Evolutionary conservation across 2,888 invertebrate genomes (phyloP).

Genomic region (Volucella inanis): DNA sequence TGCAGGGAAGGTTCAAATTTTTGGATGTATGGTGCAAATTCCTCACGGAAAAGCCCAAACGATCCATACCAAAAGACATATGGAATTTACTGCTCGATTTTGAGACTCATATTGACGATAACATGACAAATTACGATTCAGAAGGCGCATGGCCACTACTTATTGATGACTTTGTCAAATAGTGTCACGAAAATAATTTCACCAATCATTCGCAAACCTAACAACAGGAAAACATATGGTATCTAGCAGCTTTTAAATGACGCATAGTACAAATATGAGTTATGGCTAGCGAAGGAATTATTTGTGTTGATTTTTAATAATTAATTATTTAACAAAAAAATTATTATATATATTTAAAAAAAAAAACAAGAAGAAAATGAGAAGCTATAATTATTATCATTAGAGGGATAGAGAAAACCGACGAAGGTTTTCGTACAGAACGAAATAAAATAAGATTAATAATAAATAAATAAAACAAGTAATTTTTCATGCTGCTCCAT

Average conservation of each 20-base stretch:
- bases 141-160: constrained; percentile 99
- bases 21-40: constrained; percentile 98
- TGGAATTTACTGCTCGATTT: constrained; percentile 99
- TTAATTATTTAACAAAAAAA: constrained; percentile 49
- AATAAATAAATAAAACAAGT: constrained; percentile 38
- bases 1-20: constrained; percentile 96
- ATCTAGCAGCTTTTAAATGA: constrained; percentile 82
- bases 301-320: constrained; percentile 71
- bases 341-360: too few relatives aligned
- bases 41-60: constrained; percentile 96
- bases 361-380: too few relatives aligned
- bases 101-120: constrained; percentile 96
- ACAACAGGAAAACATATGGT: constrained; percentile 80
- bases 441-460: constrained; percentile 46
- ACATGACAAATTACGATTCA: constrained; percentile 98
- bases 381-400: constrained; percentile 68
- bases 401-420: constrained; percentile 59
- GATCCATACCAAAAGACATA: constrained; percentile 99
- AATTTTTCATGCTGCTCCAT: too few relatives aligned
- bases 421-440: constrained; percentile 44
- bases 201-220: constrained; percentile 75
- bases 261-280: constrained; percentile 83
- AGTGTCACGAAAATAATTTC: constrained; percentile 85
- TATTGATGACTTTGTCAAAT: constrained; percentile 88
- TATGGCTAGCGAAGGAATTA: constrained; percentile 81